Evolutionary conservation across 1,140 invertebrate genomes (phyloP).

Genomic region (Venustaconcha ellipsiformis): DNA sequence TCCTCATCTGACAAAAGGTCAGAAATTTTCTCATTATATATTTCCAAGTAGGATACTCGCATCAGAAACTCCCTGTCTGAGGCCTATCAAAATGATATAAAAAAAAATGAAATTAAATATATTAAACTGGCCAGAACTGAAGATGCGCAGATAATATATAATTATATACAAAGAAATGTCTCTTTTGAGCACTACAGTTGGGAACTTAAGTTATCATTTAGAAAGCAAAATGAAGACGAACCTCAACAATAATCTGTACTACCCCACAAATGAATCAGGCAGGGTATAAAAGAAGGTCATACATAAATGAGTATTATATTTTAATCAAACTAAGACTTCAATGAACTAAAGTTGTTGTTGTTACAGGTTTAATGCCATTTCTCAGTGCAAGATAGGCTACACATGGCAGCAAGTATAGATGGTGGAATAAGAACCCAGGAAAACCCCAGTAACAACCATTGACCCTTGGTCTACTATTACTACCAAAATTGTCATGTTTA

Average conservation of each 20-base stretch:
- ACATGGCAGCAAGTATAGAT: no score
- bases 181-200: not conserved
- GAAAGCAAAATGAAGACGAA: not conserved
- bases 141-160: not conserved
- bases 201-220: not conserved
- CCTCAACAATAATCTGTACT: not conserved
- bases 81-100: constrained; percentile 40
- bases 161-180: not conserved
- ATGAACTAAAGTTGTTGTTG: no score
- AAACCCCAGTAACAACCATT: no score
- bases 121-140: constrained; percentile 6
- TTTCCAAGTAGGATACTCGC: constrained; percentile 71
- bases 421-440: no score
- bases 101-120: not conserved
- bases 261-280: not conserved
- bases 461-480: no score
- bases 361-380: no score
- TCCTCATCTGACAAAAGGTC: constrained; percentile 72
- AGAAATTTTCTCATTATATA: constrained; percentile 76
- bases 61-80: constrained; percentile 61
- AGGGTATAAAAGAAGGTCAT: no score
- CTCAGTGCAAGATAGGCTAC: no score
- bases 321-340: no score
- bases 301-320: no score
- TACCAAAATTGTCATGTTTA: no score